phyloP scores from a whole-genome alignment of 35 echinoderm and acorn worm species.

The Holothuria glaberrima region DNA sequence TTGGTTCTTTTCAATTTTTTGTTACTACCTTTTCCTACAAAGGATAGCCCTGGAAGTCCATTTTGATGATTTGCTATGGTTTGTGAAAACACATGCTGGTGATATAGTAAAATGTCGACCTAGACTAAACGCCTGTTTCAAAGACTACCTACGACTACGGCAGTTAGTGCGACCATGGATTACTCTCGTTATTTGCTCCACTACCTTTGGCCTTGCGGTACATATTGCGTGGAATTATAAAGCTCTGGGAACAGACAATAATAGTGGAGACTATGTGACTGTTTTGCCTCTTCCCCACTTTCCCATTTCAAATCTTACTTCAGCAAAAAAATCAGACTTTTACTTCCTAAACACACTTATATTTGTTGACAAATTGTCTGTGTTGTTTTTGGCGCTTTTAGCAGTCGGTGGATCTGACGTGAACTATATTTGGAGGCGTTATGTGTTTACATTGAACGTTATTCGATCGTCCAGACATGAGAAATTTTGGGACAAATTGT shows the following conservation, averaged over 20 bases:
- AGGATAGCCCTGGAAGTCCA: not conserved
- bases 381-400: slow-evolving; percentile 15
- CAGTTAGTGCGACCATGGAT: slow-evolving; percentile 27
- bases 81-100: not conserved
- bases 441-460: not conserved
- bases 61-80: slow-evolving; percentile 15
- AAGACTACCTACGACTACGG: slow-evolving; percentile 10
- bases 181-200: slow-evolving; percentile 12
- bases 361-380: slow-evolving; percentile 7
- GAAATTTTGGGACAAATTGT: slow-evolving; percentile 23
- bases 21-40: slow-evolving; percentile 12
- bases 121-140: slow-evolving; percentile 31
- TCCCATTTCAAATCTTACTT: not conserved
- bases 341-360: slow-evolving; percentile 3
- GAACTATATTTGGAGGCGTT: slow-evolving; percentile 19
- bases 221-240: slow-evolving; percentile 46
- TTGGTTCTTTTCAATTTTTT: slow-evolving; percentile 37
- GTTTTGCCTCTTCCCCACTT: not conserved
- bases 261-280: not conserved
- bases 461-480: slow-evolving; percentile 26
- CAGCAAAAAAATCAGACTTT: not conserved
- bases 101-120: not conserved
- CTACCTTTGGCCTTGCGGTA: slow-evolving; percentile 22
- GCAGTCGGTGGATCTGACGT: slow-evolving; percentile 39
- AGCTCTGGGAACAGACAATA: not conserved